Conservation (phyloP, 2,888 invertebrate genomes). For the Thymelicus acteon region DNA sequence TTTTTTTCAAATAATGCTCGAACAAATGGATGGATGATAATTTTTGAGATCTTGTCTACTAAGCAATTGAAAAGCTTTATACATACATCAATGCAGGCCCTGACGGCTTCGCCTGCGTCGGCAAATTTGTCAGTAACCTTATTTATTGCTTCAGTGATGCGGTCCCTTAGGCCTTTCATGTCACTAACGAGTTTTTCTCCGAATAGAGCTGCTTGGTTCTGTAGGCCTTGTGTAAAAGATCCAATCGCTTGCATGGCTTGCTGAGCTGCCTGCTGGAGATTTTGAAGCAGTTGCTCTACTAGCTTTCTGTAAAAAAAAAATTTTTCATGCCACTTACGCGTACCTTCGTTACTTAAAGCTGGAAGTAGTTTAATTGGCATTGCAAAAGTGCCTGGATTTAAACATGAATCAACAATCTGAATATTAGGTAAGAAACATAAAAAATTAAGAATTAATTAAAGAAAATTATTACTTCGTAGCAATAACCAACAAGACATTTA, state of each 20-base stretch:
- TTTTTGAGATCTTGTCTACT: too few relatives aligned
- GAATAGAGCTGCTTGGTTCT: constrained; percentile 53
- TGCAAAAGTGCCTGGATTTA: too few relatives aligned
- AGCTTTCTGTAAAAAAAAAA: constrained; percentile 52
- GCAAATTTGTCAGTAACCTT: constrained; percentile 56
- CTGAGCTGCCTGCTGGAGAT: constrained; percentile 57
- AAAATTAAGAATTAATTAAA: too few relatives aligned
- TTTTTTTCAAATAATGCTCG: too few relatives aligned
- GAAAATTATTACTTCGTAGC: too few relatives aligned
- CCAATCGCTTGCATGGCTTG: constrained; percentile 60
- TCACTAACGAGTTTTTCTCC: constrained; percentile 54
- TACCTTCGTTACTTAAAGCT: too few relatives aligned
- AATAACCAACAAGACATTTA: not conserved
- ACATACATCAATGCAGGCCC: constrained; percentile 66
- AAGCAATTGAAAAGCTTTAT: not conserved
- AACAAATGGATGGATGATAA: too few relatives aligned
- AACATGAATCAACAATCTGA: too few relatives aligned
- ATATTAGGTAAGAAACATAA: too few relatives aligned
- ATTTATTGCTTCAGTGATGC: constrained; percentile 56
- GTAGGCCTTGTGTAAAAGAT: constrained; percentile 57
- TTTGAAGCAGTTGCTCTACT: constrained; percentile 59
- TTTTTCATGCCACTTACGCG: too few relatives aligned
- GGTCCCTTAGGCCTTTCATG: constrained; percentile 55
- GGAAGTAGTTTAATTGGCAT: too few relatives aligned
- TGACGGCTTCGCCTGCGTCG: constrained; percentile 55